Evolutionary conservation across 2,113 vertebrate species (phyloP).

Genomic region (Chaetops frenatus): DNA sequence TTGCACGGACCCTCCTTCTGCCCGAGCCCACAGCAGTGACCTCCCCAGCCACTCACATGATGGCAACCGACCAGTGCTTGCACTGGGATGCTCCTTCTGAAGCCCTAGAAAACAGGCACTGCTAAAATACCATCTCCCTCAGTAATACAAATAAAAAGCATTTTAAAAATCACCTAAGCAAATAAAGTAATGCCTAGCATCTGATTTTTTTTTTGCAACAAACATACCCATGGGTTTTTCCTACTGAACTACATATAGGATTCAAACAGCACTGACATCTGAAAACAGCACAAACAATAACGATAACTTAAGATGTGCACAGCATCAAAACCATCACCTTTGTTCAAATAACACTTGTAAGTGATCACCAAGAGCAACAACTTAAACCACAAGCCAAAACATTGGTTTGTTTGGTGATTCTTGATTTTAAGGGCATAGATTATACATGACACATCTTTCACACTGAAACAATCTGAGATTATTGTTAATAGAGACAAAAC

Average conservation of each 20-base stretch:
- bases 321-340: background rate
- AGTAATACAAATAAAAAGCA: background rate
- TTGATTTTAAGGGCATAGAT: background rate
- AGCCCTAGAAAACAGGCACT: background rate
- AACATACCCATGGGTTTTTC: background rate
- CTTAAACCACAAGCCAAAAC: background rate
- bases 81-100: background rate
- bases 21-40: background rate
- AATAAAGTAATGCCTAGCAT: background rate
- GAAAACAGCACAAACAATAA: background rate
- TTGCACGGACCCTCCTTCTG: background rate
- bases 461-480: background rate
- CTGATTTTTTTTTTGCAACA: background rate
- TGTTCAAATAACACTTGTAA: background rate
- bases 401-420: background rate
- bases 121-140: background rate
- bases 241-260: background rate
- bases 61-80: background rate
- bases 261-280: background rate
- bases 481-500: background rate
- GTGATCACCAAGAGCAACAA: background rate
- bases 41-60: accelerated
- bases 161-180: background rate
- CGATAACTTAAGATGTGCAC: background rate
- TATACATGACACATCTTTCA: background rate